Conservation (phyloP, 1,140 invertebrate genomes). For the Holotrichia oblita region DNA sequence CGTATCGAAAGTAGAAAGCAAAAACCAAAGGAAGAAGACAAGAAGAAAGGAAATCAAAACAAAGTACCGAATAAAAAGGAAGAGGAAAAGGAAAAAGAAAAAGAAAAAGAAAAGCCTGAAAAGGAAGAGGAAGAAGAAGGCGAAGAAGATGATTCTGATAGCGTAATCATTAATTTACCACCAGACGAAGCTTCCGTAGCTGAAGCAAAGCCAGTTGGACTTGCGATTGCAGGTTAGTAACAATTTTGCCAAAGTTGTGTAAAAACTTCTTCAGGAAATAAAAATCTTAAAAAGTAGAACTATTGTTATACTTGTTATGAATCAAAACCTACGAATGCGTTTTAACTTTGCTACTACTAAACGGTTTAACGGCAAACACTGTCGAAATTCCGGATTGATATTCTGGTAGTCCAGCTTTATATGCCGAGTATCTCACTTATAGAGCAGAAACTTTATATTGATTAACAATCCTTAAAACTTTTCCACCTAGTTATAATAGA, state of each 20-base stretch:
- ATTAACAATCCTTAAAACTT: too few relatives aligned
- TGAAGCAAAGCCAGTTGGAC: slow-evolving; percentile 75
- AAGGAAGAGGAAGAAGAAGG: slow-evolving; percentile 56
- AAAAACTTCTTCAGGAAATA: neutral
- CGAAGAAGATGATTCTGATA: slow-evolving; percentile 64
- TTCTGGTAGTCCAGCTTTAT: too few relatives aligned
- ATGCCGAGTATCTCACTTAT: too few relatives aligned
- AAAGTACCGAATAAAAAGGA: slow-evolving; percentile 58
- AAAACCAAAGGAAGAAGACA: slow-evolving; percentile 55
- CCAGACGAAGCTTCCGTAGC: slow-evolving; percentile 70
- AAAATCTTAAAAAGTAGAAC: too few relatives aligned
- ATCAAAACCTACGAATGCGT: too few relatives aligned
- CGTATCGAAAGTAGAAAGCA: slow-evolving; percentile 56
- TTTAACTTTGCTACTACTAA: neutral
- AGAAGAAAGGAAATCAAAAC: slow-evolving; percentile 57
- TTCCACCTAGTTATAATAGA: too few relatives aligned
- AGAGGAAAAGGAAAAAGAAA: slow-evolving; percentile 59
- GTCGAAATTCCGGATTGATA: neutral
- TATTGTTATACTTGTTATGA: too few relatives aligned
- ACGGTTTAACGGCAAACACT: neutral
- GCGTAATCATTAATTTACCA: slow-evolving; percentile 63
- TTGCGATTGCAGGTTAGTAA: slow-evolving; percentile 62
- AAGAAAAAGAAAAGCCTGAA: slow-evolving; percentile 57
- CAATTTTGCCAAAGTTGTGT: too few relatives aligned
- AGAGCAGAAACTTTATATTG: too few relatives aligned